Evolutionary conservation across 2,113 vertebrate species (phyloP), one percentile per base, ranked within the genome.

Genomic region (Percina caprodes): DNA sequence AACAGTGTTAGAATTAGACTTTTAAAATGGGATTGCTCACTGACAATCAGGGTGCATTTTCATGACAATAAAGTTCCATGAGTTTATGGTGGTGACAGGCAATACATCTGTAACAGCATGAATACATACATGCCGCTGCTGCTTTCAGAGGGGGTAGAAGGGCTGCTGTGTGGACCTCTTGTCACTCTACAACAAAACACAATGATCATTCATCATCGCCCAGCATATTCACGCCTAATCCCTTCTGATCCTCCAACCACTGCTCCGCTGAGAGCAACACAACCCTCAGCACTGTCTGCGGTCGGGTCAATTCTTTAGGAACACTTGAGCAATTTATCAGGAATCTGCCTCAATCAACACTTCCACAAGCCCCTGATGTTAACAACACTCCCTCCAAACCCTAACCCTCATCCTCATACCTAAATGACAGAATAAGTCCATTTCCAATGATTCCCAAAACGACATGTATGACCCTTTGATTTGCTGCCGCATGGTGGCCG

Each of bases 51-150:
- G 6, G 35, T 60, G 54, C 19, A 46, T 56, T 61, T 54, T 74
- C 33, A 55, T 23, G 55, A 55, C 56, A 82, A 46, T 21, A 16
- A 23, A 62, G 30, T 51, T 35, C 16, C 52, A 42, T 24, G 60
- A 83, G 81, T 77, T 61, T 68, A 45, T 61, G 74, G 45, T 68
- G 69, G 12, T 78, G 75, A 83, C 24, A 61, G 74, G 67, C 55
- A n/a, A 21, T 24, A 19, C 12, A 52, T 52, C 60, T 35, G 45
- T 14, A 52, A 59, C 7, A n/a, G 18, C 39, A 46, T 33, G 39
- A 13, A 46, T 54, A 59, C 54, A 45, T 55, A 67, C 45, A 42
- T 26, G 51, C 52, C 66, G 61, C 42, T 5, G 16, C 74, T 3
- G 52, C 39, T 33, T 26, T 56, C 18, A 58, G 39, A 18, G 12